Base-by-base conservation (phyloP, 2,113 vertebrate genomes). In the Lota lota region DNA sequence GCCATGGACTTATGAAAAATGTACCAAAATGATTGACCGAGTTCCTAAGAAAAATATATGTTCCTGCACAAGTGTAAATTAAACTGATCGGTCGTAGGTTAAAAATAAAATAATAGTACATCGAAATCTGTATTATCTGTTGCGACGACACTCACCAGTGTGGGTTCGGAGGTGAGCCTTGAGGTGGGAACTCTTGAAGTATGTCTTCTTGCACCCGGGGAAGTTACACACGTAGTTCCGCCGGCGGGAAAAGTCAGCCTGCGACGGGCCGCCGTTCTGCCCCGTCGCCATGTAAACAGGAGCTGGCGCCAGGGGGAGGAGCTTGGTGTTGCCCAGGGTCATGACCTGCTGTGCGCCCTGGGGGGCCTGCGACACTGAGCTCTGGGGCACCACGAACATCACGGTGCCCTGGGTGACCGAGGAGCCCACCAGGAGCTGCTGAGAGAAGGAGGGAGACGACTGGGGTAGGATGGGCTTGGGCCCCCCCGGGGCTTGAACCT, bases 111-210 rank as follows among this genome's bases (percentile, higher is more conserved):
- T 10, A 47, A 47, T 0, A 47, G 8, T 11, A 11, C 8, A 2
- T 47, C 10, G 40, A 47, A 10, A 47, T 47, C 12, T 3, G 28
- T 33, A 7, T 4, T 7, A 33, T 33, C 28, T 14, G 40, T 47
- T 47, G 40, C 40, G 40, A 56, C 17, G 53, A 5, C 53, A 56
- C 92, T 1, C 84, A 98, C 97, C 97, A 78, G 97, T 99, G 86
- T 99, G 97, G 0, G 96, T 99, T 75, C 97, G 94, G 63, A 99
- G 95, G 80, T 99, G 97, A 22, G 96, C 97, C 88, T 98, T 99
- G 71, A 99, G 95, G 83, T 99, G 97, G 0, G 97, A 99, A 50
- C 97, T 99, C 90, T 99, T 99, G 89, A 99, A 99, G 83, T 99
- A 99, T 0, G 97, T 99, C 87, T 99, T 99, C 84, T 94, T 94